Conservation (phyloP, 2,797 vertebrate genomes). For the Hydrolagus colliei region DNA sequence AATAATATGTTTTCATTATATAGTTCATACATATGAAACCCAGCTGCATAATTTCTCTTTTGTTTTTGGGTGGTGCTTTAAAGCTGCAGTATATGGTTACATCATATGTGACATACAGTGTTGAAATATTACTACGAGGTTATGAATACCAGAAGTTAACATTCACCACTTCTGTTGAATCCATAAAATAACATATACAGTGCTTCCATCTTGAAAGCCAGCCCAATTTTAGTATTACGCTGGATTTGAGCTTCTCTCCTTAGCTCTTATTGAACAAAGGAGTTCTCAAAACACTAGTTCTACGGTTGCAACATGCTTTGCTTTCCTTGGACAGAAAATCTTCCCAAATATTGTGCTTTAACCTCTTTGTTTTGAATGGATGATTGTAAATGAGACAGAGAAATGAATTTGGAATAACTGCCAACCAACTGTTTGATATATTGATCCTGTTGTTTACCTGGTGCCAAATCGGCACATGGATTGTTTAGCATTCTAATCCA, state of each 20-base stretch:
- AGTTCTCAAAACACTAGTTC: neutral
- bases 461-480: neutral
- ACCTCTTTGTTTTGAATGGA: neutral
- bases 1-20: neutral
- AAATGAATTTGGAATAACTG: neutral
- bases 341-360: neutral
- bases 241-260: neutral
- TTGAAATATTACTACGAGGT: neutral
- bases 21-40: neutral
- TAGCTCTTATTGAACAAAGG: neutral
- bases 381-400: neutral
- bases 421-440: neutral
- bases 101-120: neutral
- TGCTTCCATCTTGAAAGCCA: neutral
- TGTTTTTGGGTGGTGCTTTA: neutral
- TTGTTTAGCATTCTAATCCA: conserved; percentile 9
- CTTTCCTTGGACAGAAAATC: neutral
- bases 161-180: neutral
- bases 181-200: neutral
- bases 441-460: neutral
- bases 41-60: neutral
- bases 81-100: neutral
- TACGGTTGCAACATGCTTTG: neutral
- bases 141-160: neutral
- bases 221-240: neutral